These are phyloP conservation scores for Oegoconia quadripuncta DNA, from an alignment of 2,888 invertebrate genomes.

Conservation along the genomic window DNA sequence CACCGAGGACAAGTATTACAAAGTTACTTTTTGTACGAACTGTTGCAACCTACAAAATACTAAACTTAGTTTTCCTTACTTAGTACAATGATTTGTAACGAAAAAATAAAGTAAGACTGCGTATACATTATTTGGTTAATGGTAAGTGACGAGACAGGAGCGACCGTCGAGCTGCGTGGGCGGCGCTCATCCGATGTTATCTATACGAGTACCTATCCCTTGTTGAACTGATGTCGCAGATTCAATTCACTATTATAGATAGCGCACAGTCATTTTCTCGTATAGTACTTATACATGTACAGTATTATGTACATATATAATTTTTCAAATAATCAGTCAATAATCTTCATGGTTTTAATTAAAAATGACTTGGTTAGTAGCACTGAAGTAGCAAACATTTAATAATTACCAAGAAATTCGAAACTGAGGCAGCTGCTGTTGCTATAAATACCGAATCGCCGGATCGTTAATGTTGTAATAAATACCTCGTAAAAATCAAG, in stretches of 20 bases:
- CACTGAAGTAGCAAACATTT: conserved; percentile 14
- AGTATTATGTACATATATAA: background rate
- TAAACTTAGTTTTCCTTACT: background rate
- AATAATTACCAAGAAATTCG: conserved; percentile 35
- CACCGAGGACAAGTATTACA: no score
- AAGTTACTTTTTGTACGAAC: no score
- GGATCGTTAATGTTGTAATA: conserved; percentile 39
- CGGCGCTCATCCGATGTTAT: conserved; percentile 57
- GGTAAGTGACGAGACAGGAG: conserved; percentile 56
- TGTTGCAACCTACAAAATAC: no score
- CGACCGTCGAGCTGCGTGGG: conserved; percentile 53
- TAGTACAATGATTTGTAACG: background rate
- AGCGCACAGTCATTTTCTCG: background rate
- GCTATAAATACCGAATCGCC: conserved; percentile 42
- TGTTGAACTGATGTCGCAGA: conserved; percentile 31
- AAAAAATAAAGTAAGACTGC: background rate
- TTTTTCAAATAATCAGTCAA: no score
- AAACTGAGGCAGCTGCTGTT: conserved; percentile 38
- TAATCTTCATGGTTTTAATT: no score
- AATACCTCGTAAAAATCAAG: conserved; percentile 46
- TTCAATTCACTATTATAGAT: conserved; percentile 16
- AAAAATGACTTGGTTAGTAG: no score
- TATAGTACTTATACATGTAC: background rate
- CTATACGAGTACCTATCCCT: conserved; percentile 38
- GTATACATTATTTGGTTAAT: conserved; percentile 38